Conservation (phyloP, 2,888 invertebrate species). For the Agonopterix arenella region DNA sequence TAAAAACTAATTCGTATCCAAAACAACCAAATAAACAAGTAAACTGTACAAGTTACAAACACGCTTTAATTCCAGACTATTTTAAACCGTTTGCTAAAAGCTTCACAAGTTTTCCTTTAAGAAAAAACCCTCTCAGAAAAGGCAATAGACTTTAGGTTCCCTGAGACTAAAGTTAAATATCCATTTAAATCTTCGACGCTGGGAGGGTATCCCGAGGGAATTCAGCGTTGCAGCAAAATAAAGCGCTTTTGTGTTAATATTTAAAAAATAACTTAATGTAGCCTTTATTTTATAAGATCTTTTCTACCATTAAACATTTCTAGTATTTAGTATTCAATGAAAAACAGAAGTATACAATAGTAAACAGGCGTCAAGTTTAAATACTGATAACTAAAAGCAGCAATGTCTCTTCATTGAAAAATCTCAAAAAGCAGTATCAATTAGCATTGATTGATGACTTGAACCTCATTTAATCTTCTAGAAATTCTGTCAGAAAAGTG, state of each 20-base stretch:
- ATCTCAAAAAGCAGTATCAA: no score
- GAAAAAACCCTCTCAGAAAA: slow-evolving; percentile 45
- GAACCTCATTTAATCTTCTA: no score
- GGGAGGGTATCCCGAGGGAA: slow-evolving; percentile 37
- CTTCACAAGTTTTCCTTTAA: slow-evolving; percentile 48
- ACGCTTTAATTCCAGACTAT: slow-evolving; percentile 46
- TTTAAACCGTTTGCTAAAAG: slow-evolving; percentile 68
- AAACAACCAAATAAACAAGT: slow-evolving; percentile 6
- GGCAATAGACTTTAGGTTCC: slow-evolving; percentile 69
- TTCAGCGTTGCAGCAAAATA: slow-evolving; percentile 54
- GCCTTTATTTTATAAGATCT: no score
- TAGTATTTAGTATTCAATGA: no score
- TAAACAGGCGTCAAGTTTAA: no score
- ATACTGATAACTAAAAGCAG: no score
- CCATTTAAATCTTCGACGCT: slow-evolving; percentile 73
- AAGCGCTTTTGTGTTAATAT: slow-evolving; percentile 25
- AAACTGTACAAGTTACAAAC: slow-evolving; percentile 27
- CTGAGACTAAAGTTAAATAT: slow-evolving; percentile 74
- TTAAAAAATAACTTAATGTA: no score
- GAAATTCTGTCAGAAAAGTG: not conserved
- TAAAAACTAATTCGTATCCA: no score
- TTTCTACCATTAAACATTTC: no score
- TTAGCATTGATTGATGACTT: no score
- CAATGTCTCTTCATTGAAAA: no score
- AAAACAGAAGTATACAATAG: no score